phyloP scores from a whole-genome alignment of 2,797 vertebrate genomes.

The Spinibarbus caldwelli region DNA sequence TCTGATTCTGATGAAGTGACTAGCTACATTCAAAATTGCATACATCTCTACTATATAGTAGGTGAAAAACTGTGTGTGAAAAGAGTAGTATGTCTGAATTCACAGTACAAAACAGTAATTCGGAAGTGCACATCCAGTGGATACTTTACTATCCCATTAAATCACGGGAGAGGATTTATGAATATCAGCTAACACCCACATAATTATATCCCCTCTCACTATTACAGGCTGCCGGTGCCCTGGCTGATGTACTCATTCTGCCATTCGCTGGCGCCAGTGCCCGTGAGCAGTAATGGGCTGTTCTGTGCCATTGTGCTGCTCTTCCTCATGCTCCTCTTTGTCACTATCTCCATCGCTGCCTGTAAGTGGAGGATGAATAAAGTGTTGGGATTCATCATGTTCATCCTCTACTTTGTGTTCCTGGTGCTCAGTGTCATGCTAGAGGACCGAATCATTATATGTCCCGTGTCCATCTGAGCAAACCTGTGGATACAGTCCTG shows the following conservation, averaged over 20 bases:
- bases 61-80: not conserved
- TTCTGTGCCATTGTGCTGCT: slow-evolving; percentile 97
- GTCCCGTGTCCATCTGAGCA: slow-evolving; percentile 90
- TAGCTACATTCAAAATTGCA: not conserved
- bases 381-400: slow-evolving; percentile 90
- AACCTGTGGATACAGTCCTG: not conserved
- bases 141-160: no score
- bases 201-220: not conserved
- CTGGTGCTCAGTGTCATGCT: slow-evolving; percentile 95
- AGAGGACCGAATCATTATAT: slow-evolving; percentile 91
- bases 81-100: not conserved
- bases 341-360: slow-evolving; percentile 89
- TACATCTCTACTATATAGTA: not conserved
- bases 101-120: not conserved
- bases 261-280: slow-evolving; percentile 83
- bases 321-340: slow-evolving; percentile 97
- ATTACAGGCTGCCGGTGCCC: slow-evolving; percentile 87
- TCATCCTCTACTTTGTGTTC: slow-evolving; percentile 93
- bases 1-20: not conserved
- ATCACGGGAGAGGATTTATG: not conserved
- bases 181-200: not conserved
- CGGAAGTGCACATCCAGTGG: not conserved
- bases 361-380: slow-evolving; percentile 99
- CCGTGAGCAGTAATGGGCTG: slow-evolving; percentile 95
- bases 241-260: slow-evolving; percentile 87